These are phyloP conservation scores for Vulpes lagopus DNA, from an alignment of 2,113 vertebrate genomes.

Conservation along the genomic window DNA sequence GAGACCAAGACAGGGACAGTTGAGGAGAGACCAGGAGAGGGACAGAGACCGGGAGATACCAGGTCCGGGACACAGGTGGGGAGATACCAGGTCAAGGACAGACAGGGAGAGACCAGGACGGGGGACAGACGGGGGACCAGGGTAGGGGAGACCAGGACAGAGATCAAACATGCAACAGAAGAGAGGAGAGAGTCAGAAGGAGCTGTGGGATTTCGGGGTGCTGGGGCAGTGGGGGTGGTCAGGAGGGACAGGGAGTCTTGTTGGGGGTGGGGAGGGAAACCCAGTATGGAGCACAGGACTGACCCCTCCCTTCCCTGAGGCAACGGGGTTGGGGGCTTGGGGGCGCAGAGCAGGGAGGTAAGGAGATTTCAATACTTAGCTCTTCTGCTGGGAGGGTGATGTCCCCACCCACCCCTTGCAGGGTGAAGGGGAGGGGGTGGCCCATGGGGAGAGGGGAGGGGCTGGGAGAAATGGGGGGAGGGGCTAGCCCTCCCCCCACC, in stretches of 20 bases:
- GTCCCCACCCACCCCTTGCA: constrained; percentile 68
- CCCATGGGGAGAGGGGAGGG: constrained; percentile 70
- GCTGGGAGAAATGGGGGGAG: constrained; percentile 76
- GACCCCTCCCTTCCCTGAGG: constrained; percentile 71
- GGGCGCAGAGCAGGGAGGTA: not conserved
- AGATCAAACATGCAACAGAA: constrained; percentile 70
- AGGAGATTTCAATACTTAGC: constrained; percentile 81
- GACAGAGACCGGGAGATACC: not conserved
- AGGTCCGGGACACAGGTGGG: not conserved
- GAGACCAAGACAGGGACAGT: not conserved
- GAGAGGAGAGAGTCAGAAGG: constrained; percentile 62
- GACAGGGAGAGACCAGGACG: constrained; percentile 27
- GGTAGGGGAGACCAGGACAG: constrained; percentile 27
- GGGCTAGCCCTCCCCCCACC: constrained; percentile 74
- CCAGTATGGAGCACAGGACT: not conserved
- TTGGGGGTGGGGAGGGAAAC: not conserved
- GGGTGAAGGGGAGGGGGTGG: constrained; percentile 63
- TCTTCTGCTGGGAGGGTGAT: constrained; percentile 73
- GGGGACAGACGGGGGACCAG: not conserved
- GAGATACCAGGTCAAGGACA: not conserved
- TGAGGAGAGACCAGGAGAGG: not conserved
- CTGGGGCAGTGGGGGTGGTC: not conserved
- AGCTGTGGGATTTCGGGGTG: not conserved
- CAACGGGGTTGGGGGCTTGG: not conserved
- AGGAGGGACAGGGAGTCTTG: not conserved